phyloP scores from a whole-genome alignment of 2,888 invertebrate species.

The Caenorhabditis wallacei region DNA sequence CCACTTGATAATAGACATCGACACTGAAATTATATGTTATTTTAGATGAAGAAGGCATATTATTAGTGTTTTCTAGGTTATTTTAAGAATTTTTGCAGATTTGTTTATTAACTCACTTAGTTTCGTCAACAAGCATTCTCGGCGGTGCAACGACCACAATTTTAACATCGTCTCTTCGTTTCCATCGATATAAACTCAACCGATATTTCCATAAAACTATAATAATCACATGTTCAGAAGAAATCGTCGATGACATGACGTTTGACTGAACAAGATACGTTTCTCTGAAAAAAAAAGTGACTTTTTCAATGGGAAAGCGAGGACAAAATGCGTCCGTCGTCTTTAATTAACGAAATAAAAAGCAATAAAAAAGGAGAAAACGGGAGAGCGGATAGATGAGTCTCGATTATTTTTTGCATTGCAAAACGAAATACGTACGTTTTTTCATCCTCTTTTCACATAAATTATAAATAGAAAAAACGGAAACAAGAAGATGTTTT shows the following conservation, averaged over 20 bases:
- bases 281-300: background rate
- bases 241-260: constrained; percentile 19
- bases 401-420: constrained; percentile 51
- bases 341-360: constrained; percentile 54
- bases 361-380: constrained; percentile 31
- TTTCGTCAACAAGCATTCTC: constrained; percentile 74
- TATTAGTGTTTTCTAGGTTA: no score
- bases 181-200: constrained; percentile 70
- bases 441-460: constrained; percentile 22
- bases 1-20: constrained; percentile 79
- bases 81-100: no score
- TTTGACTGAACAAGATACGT: background rate
- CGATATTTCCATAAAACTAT: constrained; percentile 78
- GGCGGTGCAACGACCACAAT: constrained; percentile 77
- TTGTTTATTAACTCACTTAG: constrained; percentile 70
- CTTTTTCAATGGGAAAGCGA: background rate
- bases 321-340: constrained; percentile 1
- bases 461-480: constrained; percentile 48
- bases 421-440: constrained; percentile 42
- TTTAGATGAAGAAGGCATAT: background rate
- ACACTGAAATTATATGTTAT: constrained; percentile 67
- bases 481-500: constrained; percentile 15
- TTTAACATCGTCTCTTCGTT: constrained; percentile 52
- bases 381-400: constrained; percentile 13
- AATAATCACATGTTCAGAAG: constrained; percentile 64